phyloP scores from a whole-genome alignment of 2,888 invertebrate species.

The Aquatica leii region DNA sequence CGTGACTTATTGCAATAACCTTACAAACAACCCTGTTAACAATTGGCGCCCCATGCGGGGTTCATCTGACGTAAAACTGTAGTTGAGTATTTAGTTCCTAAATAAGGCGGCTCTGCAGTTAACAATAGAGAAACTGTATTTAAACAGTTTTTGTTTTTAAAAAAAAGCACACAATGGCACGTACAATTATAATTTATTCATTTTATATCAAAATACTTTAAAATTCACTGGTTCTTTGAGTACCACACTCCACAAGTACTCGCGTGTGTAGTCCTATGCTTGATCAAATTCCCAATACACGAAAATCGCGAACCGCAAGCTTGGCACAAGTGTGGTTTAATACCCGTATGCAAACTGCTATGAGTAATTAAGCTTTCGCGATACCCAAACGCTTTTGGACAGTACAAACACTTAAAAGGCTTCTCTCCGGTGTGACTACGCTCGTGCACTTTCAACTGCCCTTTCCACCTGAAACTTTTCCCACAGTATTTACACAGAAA shows the following conservation, averaged over 20 bases:
- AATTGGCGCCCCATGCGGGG: too few relatives aligned
- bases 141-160: too few relatives aligned
- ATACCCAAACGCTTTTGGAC: conserved; percentile 59
- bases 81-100: too few relatives aligned
- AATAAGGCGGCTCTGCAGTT: too few relatives aligned
- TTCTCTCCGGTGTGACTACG: conserved; percentile 63
- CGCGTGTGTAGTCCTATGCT: conserved; percentile 61
- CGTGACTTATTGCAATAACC: too few relatives aligned
- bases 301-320: conserved; percentile 62
- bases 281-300: conserved; percentile 62
- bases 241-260: conserved; percentile 58
- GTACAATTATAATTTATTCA: background rate
- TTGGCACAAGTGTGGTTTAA: conserved; percentile 62
- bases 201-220: background rate
- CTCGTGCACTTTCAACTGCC: conserved; percentile 56
- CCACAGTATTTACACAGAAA: conserved; percentile 54
- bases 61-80: too few relatives aligned
- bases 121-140: too few relatives aligned
- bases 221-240: conserved; percentile 32
- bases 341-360: conserved; percentile 60
- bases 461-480: conserved; percentile 56
- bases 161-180: background rate
- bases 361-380: conserved; percentile 62
- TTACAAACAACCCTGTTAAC: too few relatives aligned
- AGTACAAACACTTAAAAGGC: conserved; percentile 61